These are phyloP conservation scores for Scatophagus argus DNA, from an alignment of 2,113 vertebrate genomes.

Conservation along the genomic window DNA sequence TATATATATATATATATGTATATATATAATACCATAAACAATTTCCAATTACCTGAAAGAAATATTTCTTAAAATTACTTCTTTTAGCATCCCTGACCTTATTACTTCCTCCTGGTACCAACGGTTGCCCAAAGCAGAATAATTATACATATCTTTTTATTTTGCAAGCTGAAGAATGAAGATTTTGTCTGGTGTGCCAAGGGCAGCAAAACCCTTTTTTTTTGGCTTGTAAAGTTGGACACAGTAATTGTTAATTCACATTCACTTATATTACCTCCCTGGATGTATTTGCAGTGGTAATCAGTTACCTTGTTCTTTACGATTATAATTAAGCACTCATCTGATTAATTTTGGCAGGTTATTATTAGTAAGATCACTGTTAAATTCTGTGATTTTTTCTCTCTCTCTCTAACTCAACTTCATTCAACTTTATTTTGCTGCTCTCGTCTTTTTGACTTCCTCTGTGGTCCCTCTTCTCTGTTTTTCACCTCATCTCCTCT, in stretches of 20 bases:
- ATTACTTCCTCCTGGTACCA: not conserved
- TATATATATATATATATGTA: no score
- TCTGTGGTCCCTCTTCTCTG: not conserved
- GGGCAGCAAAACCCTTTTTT: not conserved
- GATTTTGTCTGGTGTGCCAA: not conserved
- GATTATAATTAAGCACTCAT: not conserved
- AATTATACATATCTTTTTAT: not conserved
- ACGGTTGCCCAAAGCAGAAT: not conserved
- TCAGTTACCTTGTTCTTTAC: not conserved
- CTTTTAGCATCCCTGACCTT: not conserved
- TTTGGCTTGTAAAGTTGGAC: not conserved
- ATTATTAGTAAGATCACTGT: not conserved
- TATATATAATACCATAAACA: not conserved
- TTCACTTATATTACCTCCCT: not conserved
- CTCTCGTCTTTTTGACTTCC: conserved; percentile 20
- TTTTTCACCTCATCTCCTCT: conserved; percentile 20
- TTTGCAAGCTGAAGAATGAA: not conserved
- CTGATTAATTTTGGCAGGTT: not conserved
- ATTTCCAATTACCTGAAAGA: conserved; percentile 6
- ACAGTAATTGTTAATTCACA: not conserved
- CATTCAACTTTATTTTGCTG: conserved; percentile 19
- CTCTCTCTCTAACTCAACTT: conserved; percentile 1
- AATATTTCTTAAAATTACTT: conserved; percentile 4
- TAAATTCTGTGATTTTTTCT: conserved; percentile 12
- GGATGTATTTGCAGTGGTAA: not conserved